phyloP scores from a whole-genome alignment of 2,797 vertebrate species.

The Leptodactylus fallax region DNA sequence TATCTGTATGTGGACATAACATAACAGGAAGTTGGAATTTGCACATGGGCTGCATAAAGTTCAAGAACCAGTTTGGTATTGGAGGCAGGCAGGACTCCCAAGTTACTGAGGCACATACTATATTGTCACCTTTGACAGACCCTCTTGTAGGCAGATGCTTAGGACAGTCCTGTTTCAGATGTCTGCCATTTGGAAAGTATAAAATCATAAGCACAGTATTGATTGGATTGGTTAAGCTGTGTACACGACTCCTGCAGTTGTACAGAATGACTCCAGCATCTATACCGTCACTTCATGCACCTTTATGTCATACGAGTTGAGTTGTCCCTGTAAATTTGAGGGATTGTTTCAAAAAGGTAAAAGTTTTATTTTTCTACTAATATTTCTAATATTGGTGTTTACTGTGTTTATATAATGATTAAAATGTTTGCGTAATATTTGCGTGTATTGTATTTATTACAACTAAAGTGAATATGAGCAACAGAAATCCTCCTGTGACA shows the following conservation, averaged over 20 bases:
- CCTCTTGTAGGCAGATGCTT: background rate
- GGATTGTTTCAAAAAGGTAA: constrained; percentile 31
- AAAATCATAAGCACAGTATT: too few relatives aligned
- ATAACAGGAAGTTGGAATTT: background rate
- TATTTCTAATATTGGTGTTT: constrained; percentile 57
- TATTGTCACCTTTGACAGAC: background rate
- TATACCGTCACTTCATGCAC: background rate
- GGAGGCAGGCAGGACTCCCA: background rate
- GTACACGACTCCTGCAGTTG: background rate
- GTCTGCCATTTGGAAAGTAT: too few relatives aligned
- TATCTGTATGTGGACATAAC: background rate
- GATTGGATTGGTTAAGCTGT: background rate
- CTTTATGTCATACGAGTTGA: constrained; percentile 5
- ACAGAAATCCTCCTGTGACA: too few relatives aligned
- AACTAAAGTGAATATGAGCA: background rate
- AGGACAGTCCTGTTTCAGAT: too few relatives aligned
- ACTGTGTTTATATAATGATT: constrained; percentile 59
- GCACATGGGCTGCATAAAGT: background rate
- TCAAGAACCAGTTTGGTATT: background rate
- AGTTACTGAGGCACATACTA: background rate
- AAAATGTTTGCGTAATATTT: constrained; percentile 47
- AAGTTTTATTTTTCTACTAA: constrained; percentile 64
- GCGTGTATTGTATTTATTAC: background rate
- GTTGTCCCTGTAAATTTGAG: constrained; percentile 37
- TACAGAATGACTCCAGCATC: background rate